These are phyloP conservation scores for Tragelaphus strepsiceros DNA, from an alignment of 2,113 vertebrate species.

Conservation along the genomic window DNA sequence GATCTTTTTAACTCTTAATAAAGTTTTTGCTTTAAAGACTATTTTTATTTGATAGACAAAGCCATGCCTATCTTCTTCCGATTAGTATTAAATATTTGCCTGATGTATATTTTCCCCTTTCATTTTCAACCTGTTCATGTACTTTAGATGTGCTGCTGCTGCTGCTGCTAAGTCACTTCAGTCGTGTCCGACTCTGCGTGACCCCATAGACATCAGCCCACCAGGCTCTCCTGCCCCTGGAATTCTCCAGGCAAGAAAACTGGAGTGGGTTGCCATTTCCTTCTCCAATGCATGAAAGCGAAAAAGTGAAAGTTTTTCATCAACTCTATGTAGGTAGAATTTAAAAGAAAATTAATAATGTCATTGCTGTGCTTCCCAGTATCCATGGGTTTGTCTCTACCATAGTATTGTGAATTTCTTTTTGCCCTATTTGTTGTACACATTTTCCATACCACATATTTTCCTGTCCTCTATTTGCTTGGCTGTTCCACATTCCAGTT, in stretches of 20 bases:
- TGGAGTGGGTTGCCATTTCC: too few relatives aligned
- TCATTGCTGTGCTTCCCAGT: not conserved
- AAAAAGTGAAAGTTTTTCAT: not conserved
- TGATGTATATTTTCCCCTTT: not conserved
- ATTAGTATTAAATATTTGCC: not conserved
- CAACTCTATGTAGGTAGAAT: not conserved
- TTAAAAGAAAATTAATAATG: not conserved
- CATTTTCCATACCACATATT: not conserved
- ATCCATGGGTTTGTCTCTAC: not conserved
- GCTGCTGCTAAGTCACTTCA: too few relatives aligned
- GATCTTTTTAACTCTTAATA: not conserved
- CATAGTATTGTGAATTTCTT: not conserved
- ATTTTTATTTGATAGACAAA: conserved; percentile 4
- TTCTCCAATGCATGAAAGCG: too few relatives aligned
- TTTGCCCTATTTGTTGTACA: not conserved
- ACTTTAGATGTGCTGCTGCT: too few relatives aligned
- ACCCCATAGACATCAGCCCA: too few relatives aligned
- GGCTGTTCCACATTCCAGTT: not conserved
- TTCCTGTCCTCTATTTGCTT: not conserved
- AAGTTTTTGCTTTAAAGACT: not conserved
- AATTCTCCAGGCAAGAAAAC: too few relatives aligned
- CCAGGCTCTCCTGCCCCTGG: too few relatives aligned
- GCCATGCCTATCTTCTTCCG: not conserved
- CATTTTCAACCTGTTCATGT: not conserved
- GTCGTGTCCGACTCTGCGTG: too few relatives aligned